Base-by-base conservation (phyloP, 1,140 invertebrate genomes). In the Marisa cornuarietis region DNA sequence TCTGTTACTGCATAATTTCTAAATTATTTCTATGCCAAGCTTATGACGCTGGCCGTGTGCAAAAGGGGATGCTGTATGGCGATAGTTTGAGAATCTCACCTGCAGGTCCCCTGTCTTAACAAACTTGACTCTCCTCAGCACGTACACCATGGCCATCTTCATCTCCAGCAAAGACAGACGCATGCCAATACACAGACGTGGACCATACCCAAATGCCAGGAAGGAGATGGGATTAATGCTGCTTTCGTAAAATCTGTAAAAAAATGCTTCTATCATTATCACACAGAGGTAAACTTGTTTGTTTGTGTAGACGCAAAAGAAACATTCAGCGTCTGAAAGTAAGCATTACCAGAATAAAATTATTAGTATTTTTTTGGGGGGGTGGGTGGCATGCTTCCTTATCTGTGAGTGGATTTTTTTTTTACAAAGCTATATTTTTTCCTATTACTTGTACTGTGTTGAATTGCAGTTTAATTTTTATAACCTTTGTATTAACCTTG, bases 401-500 rank as follows among this genome's bases (percentile, higher is more conserved):
- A 51, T 26, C 13, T 10, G 2, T 14, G 22, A 42, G 1, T 68
- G 4, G 22, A 68, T 14, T 1, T 3, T 24, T 65, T 24, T 24
- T 65, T 20, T 65, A 65, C 63, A 4, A 65, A 65, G 24, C 24
- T 22, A 4, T 0, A 42, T 0, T 42, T 6, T 22, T 69, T 69
- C 42, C 66, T 14, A 42, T 14, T 16, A 69, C 22, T 66, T 9
- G 26, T n/a, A 26, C 14, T 20, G 11, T 20, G 24, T 24, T 20
- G 5, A 16, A 42, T 14, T 69, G 6, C 16, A 69, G 16, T 26
- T 26, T n/a, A 24, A 24, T 16, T 16, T 26, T 26, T 16, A 20
- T 16, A 7, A 69, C 11, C 18, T 13, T n/a, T 8, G n/a, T n/a
- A n/a, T n/a, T 68, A 49, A 87, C 88, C 18, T 89, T 98, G 96